Base-by-base conservation (phyloP, 2,888 invertebrate genomes). In the Xylota segnis region DNA sequence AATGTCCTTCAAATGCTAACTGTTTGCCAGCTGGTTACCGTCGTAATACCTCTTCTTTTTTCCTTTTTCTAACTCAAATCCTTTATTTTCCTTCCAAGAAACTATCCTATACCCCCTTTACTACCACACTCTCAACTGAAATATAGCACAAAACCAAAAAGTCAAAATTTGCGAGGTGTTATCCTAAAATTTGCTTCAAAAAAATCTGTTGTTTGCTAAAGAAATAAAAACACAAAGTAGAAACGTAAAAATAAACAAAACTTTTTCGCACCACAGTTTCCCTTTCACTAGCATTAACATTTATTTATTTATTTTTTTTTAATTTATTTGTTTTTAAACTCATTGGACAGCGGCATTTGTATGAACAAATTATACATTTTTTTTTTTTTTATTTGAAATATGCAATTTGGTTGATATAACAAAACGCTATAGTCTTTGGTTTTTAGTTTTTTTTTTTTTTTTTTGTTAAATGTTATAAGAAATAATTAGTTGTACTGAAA, bases 211-310 rank as follows among this genome's bases (percentile, higher is more conserved):
- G n/a, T 58, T 47, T 58, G 54, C 56, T 32, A 18, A 63, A 59
- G 5, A 40, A 70, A 45, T 23, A 58, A 56, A 29, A 29, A 27
- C 34, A 54, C 34, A 27, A 10, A 65, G 37, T 56, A 61, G 5
- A 54, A 68, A 27, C 16, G 45, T 47, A 40, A 40, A 32, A 40
- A 58, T 2, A 18, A 40, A 32, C 32, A 58, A 5, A 75, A 43
- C 1, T 18, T 76, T 5, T 54, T 61, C 43, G 66, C 74, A 72
- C 77, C 83, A 77, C 59, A 71, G 59, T 77, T 72, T 76, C 83
- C 77, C 77, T 59, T 77, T 58, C 65, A 54, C 71, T 83, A 83
- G 77, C 79, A 66, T 66, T 54, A 34, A 29, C 45, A 40, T 32
- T 72, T 34, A n/a, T n/a, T n/a, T n/a, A n/a, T n/a, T 47, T 32